Base-by-base conservation (phyloP, 2,888 invertebrate species). In the Xestoiulus laeticollis region DNA sequence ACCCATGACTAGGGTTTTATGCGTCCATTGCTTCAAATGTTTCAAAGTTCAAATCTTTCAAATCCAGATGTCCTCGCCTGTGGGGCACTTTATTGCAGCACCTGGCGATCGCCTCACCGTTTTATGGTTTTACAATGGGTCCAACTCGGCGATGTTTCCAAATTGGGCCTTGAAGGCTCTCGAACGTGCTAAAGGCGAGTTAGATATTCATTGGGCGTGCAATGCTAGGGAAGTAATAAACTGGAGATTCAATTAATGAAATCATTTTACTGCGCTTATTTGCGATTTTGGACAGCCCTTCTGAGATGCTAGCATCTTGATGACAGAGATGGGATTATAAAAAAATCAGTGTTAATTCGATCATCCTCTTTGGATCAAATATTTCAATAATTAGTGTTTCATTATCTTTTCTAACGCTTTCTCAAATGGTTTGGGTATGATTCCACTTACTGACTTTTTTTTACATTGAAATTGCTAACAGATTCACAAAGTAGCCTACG, bases 71-170 rank as follows among this genome's bases (percentile, higher is more conserved):
- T 22, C 59, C 59, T 68, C 59, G 59, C n/a, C 59, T 6, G n/a
- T 59, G 16, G 8, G 59, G 19, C 59, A 22, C 59, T 68, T 68
- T 68, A 68, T 68, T 6, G 59, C 59, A 68, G 59, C 59, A 68
- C 59, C 59, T 68, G 59, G 59, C 8, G 22, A 68, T 68, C 59
- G 59, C 59, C 59, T 68, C 59, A 68, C 38, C 59, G 59, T 68
- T 68, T 68, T 68, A 68, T 68, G 59, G 22, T 26, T 68, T 68
- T 68, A 68, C 59, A 68, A 22, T 68, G 59, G n/a, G 59, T 68
- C 59, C 38, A 8, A 22, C 59, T 22, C 22, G 59, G 22, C n/a
- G 22, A 22, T 68, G 59, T 68, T 68, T 22, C 59, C 22, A 68
- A 68, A 68, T 68, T 68, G 59, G 59, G 12, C 59, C 59, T 68